Evolutionary conservation across 2,888 invertebrate species (phyloP), one percentile per base, ranked within the genome.

Genomic region (Calliphora vomitoria): DNA sequence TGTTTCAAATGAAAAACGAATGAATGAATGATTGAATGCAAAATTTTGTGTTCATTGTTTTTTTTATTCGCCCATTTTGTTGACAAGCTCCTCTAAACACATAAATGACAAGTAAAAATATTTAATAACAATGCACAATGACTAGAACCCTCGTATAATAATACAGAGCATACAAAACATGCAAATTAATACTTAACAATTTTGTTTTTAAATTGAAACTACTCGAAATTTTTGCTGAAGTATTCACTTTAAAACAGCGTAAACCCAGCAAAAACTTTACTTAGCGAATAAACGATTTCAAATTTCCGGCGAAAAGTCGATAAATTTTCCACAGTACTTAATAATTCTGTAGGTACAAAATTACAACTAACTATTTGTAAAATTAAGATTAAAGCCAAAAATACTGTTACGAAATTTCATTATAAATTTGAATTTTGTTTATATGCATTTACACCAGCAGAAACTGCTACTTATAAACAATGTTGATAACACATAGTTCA

Each of bases 141-240:
- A 15, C 50, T 35, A 35, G 35, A 35, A 35, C 50, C 11, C 15
- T 50, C 5, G 0, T 15, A 50, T 11, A 3, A 50, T 11, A 3
- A 11, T 44, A 13, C n/a, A 20, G 20, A 38, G 44, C 44, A 41
- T 44, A 38, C 58, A 31, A 66, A 75, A 69, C 82, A 82, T 62
- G 69, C 76, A 82, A 82, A 76, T 82, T 82, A 38, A 68, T 62
- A 82, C 20, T 58, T 50, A 20, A 13, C 41, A 18, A 66, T 81
- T 64, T 66, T 62, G 44, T 44, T 38, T 74, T 64, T 60, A 18
- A 81, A 72, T 55, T 72, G 31, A 44, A 81, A 81, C 71, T 18
- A 64, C 72, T 72, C 50, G 20, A 81, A 25, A 15, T 53, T 55
- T 20, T 31, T 11, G 35, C 20, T 55, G n/a, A 58, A 64, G 15